Conservation (phyloP, 53 echinoderm and acorn worm species). For the Pentamera pediparva region DNA sequence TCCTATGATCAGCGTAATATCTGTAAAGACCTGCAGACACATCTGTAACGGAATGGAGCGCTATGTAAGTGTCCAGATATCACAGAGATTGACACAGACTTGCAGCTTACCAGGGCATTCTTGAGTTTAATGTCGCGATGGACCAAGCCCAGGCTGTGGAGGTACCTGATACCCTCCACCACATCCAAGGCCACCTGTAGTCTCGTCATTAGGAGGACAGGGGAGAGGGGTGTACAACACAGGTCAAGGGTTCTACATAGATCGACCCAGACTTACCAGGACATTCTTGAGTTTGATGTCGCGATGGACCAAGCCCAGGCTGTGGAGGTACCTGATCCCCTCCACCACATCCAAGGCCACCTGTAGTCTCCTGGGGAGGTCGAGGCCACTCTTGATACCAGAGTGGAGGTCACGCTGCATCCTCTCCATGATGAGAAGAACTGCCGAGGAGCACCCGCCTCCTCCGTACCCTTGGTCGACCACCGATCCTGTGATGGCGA, state of each 20-base stretch:
- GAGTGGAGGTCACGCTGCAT: conserved; percentile 87
- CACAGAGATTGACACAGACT: no score
- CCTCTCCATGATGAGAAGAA: conserved; percentile 90
- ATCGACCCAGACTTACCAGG: conserved; percentile 56
- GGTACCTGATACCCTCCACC: conserved; percentile 87
- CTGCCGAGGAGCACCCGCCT: conserved; percentile 80
- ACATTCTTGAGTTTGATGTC: conserved; percentile 99
- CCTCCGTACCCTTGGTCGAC: conserved; percentile 91
- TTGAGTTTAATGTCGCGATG: conserved; percentile 97
- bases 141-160: conserved; percentile 92
- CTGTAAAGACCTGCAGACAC: no score
- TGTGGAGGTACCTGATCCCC: conserved; percentile 90
- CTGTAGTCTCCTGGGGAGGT: conserved; percentile 76
- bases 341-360: conserved; percentile 94
- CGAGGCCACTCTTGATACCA: conserved; percentile 84
- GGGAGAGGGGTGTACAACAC: no score
- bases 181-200: conserved; percentile 91
- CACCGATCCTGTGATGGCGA: conserved; percentile 81
- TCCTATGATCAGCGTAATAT: no score
- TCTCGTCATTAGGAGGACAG: conserved; percentile 58
- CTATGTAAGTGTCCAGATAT: no score
- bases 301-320: conserved; percentile 87
- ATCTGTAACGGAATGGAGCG: no score
- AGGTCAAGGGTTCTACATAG: no score
- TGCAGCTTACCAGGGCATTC: conserved; percentile 92